Evolutionary conservation across 1,140 invertebrate genomes (phyloP), one percentile per base, ranked within the genome.

Genomic region (Elymnias hypermnestra): DNA sequence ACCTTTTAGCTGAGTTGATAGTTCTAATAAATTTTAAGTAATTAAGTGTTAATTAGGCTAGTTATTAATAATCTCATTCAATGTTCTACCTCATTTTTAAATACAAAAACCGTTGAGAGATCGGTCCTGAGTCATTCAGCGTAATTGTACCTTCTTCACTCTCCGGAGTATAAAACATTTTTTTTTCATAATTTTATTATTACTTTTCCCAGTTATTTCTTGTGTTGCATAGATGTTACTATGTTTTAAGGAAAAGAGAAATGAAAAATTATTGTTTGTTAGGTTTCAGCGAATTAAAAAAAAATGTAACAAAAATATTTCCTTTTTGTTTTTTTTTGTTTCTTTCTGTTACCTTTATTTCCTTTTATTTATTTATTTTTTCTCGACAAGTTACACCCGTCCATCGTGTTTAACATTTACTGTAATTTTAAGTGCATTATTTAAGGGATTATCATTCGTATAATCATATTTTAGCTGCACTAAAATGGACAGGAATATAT

Each of bases 171-270:
- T 86, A 86, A 86, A 87, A 60, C 50, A 59, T 61, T 72, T 72
- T 72, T 73, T 77, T 69, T 77, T 75, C 57, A 69, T 78, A 70
- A 75, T 77, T 77, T 75, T 83, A 83, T 83, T 83, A 79, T 83
- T 81, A 82, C 73, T 78, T 74, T 71, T 64, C 77, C 75, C 71
- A 81, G 79, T 83, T 71, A 78, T 71, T 76, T 76, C 86, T 86
- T 87, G 83, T 86, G 78, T 87, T 87, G 77, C 83, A 85, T 87
- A 87, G 83, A 87, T 87, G 86, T 87, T 87, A 87, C 79, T 86
- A 86, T 86, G 83, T 87, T 86, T 86, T 86, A 86, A 79, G 83
- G 68, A 83, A 77, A 82, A 71, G 76, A 82, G 65, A 81, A 76
- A 72, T 73, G 65, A 77, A 84, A 77, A 83, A 86, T 73, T 85